Base-by-base conservation (phyloP, 2,113 vertebrate genomes). In the Microtus oregoni region DNA sequence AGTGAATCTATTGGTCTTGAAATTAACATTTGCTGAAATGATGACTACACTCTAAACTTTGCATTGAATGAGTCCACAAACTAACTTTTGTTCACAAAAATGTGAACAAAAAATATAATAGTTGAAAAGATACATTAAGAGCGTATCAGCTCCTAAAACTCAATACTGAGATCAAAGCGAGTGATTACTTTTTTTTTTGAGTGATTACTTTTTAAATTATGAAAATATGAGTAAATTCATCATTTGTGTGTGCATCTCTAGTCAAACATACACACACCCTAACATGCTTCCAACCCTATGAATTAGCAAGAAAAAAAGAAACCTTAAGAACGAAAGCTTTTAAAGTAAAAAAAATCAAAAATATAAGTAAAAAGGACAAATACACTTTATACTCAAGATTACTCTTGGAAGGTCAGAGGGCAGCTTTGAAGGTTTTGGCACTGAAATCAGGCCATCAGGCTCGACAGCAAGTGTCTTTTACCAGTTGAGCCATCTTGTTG, bases 1-100 rank as follows among this genome's bases (percentile, higher is more conserved):
- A 77, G 70, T 85, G 81, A 85, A 93, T 94, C 50, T 86, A 92
- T 0, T 83, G 35, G 86, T 63, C n/a, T 50, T 85, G 12, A 9
- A 89, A 41, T 78, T 65, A 76, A 77, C 9, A 30, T 93, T 20
- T 83, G 50, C 26, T 75, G 44, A 93, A 94, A 96, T 96, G 67
- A 96, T 77, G 7, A 82, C 2, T 68, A 95, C 22, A 30, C 76
- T 61, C 15, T 89, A 90, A 94, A 35, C 8, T 85, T 85, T 94
- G 26, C 0, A 92, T 24, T 52, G 92, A 63, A 0, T 94, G 70
- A 93, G 55, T 83, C 85, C 55, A 96, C 9, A 93, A 65, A 92
- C n/a, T 89, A 77, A 96, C 72, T 35, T 87, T 12, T 13, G 35
- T 88, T 96, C 20, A 95, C 28, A 79, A 95, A 97, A 96, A 96